Conservation (phyloP, 2,113 vertebrate species). For the Craseonycteris thonglongyai region DNA sequence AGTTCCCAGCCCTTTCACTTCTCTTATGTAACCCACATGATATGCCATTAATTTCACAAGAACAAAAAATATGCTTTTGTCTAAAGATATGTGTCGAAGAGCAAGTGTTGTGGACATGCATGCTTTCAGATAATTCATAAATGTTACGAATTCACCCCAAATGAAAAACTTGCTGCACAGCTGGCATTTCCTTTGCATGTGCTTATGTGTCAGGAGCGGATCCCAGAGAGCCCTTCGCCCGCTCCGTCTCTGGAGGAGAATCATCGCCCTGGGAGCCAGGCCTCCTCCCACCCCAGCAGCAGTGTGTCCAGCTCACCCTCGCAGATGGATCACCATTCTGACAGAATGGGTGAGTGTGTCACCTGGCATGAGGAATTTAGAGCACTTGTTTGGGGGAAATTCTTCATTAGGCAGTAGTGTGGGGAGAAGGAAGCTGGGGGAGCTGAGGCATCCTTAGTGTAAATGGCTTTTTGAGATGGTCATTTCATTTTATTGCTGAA, state of each 20-base stretch:
- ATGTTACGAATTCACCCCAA: not conserved
- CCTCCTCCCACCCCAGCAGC: constrained; percentile 90
- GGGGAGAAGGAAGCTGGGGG: not conserved
- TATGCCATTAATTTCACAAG: not conserved
- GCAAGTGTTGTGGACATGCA: not conserved
- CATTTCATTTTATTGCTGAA: not conserved
- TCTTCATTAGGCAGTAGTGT: not conserved
- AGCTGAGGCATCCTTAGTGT: not conserved
- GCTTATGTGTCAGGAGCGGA: constrained; percentile 81
- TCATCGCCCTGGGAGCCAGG: constrained; percentile 83
- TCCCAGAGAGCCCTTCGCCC: constrained; percentile 90
- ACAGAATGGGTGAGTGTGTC: constrained; percentile 85
- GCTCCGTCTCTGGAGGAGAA: constrained; percentile 87
- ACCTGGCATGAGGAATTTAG: not conserved
- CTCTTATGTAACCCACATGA: not conserved
- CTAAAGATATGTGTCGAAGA: not conserved
- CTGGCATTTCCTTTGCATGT: constrained; percentile 5
- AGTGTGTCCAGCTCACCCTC: constrained; percentile 90
- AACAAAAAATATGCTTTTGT: not conserved
- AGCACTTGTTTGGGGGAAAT: not conserved
- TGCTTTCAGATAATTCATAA: not conserved
- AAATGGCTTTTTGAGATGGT: not conserved
- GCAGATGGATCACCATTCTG: constrained; percentile 82
- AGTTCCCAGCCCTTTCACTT: not conserved
- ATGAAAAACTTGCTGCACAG: not conserved